These are phyloP conservation scores for Muricea muricata DNA, from an alignment of 92 coral and sea anemone genomes.

Conservation along the genomic window DNA sequence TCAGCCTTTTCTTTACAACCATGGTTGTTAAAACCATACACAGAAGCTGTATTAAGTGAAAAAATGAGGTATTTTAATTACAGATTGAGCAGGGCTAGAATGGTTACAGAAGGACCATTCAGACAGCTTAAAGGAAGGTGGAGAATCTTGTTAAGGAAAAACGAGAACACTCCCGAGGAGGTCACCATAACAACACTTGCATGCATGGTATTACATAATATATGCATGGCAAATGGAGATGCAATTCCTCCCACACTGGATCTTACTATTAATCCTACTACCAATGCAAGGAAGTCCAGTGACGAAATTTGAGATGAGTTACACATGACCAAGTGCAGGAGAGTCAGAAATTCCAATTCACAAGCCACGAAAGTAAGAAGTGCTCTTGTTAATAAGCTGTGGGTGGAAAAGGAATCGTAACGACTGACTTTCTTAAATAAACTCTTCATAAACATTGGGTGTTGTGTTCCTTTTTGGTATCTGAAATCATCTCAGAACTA, in stretches of 20 bases:
- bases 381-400: constrained; percentile 59
- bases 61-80: constrained; percentile 55
- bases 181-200: constrained; percentile 56
- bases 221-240: constrained; percentile 59
- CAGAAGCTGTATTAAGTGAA: constrained; percentile 53
- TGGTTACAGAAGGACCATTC: constrained; percentile 56
- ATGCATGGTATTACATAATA: constrained; percentile 61
- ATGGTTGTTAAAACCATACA: constrained; percentile 15
- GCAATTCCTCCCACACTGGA: constrained; percentile 49
- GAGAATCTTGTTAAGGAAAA: constrained; percentile 58
- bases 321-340: constrained; percentile 53
- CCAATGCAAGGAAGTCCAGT: constrained; percentile 58
- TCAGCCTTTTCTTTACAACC: constrained; percentile 37
- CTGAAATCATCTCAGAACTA: no score
- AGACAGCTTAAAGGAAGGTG: constrained; percentile 71
- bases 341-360: constrained; percentile 50
- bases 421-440: no score
- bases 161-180: constrained; percentile 62
- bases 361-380: constrained; percentile 53
- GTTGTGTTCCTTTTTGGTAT: no score
- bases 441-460: no score
- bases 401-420: constrained; percentile 41
- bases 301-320: constrained; percentile 47
- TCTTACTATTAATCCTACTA: constrained; percentile 49
- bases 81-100: constrained; percentile 57